A percentile compares a stretch with the other conserved stretches of the same genome.
phyloP scores from a whole-genome alignment of 2,797 vertebrate genomes.

The Gallirallus australis region DNA sequence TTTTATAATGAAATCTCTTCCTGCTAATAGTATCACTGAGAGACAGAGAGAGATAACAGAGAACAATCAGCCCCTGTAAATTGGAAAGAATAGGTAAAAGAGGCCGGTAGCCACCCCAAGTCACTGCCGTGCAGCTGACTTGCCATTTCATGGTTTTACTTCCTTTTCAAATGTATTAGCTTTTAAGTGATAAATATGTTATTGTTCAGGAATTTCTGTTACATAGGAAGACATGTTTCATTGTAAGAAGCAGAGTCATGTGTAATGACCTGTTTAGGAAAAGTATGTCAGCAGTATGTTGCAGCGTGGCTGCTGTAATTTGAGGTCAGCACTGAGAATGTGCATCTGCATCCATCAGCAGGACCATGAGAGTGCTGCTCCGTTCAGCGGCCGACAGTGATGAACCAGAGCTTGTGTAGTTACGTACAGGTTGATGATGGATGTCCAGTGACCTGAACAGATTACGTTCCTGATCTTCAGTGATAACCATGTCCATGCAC shows the following conservation, averaged over 20 bases:
- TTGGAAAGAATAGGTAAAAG: not conserved
- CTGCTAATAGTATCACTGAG: not conserved
- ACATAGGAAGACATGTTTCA: not conserved
- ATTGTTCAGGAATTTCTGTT: not conserved
- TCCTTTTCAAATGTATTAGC: not conserved
- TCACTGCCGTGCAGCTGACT: not conserved
- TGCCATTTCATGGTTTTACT: not conserved
- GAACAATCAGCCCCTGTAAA: not conserved
- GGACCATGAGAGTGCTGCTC: not conserved
- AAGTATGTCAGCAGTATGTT: not conserved
- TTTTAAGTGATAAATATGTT: not conserved
- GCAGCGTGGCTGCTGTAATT: not conserved
- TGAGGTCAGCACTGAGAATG: not conserved
- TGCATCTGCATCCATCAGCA: not conserved
- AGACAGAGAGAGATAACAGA: not conserved
- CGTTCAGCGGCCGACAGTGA: not conserved
- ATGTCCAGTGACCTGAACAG: not conserved
- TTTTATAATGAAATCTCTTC: not conserved
- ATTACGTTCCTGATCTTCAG: not conserved
- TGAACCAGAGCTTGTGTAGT: not conserved
- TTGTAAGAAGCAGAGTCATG: not conserved
- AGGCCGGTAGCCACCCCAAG: not conserved
- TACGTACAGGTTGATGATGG: fast-evolving
- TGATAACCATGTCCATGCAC: not conserved
- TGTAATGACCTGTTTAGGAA: not conserved